Percentiles rank a stretch among this genome's conserved stretches.
Evolutionary conservation across 2,113 vertebrate species (phyloP).

Genomic region (Chlorodrepanis virens): DNA sequence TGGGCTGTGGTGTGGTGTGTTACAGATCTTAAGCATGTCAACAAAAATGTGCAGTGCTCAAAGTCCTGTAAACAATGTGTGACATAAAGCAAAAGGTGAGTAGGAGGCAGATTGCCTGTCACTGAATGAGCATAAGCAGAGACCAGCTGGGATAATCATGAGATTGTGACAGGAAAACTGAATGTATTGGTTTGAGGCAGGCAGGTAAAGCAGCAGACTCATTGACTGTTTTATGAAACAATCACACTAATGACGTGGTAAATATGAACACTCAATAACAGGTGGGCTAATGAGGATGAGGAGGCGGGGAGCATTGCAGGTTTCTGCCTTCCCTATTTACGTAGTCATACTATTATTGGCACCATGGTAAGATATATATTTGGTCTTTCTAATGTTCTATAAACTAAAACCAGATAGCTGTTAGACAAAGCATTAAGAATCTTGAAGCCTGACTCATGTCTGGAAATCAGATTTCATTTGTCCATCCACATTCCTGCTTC

Average conservation of each 20-base stretch:
- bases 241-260: background rate
- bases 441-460: background rate
- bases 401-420: background rate
- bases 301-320: background rate
- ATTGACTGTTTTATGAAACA: accelerated
- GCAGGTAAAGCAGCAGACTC: background rate
- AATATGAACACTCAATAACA: background rate
- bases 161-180: background rate
- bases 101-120: background rate
- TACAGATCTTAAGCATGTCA: background rate
- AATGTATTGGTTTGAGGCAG: background rate
- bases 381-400: background rate
- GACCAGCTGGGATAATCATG: background rate
- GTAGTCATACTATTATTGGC: background rate
- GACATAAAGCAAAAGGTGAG: background rate
- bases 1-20: background rate
- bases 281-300: background rate
- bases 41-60: background rate
- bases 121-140: background rate
- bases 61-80: background rate
- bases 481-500: background rate
- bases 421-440: background rate
- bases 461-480: constrained; percentile 2
- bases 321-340: background rate
- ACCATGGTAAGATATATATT: background rate